Percentiles rank a stretch among this genome's conserved stretches.
Conservation (phyloP, 2,113 vertebrate species). For the Synodontis membranacea region DNA sequence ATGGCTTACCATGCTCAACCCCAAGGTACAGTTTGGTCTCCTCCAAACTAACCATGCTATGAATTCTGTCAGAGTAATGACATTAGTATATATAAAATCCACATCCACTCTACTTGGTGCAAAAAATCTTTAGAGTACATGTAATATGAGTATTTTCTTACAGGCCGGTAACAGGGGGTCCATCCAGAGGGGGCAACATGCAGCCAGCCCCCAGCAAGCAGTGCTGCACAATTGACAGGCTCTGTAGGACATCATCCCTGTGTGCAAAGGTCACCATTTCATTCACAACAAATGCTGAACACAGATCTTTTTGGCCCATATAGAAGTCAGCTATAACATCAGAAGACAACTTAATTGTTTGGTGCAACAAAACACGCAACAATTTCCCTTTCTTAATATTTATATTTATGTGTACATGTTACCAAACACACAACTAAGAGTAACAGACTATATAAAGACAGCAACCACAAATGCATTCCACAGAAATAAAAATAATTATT, state of each 20-base stretch:
- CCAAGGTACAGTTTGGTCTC: constrained; percentile 88
- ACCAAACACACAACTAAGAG: neutral
- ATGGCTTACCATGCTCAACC: constrained; percentile 83
- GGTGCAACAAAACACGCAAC: neutral
- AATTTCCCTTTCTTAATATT: neutral
- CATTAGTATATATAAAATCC: constrained; percentile 7
- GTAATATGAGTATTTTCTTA: constrained; percentile 67
- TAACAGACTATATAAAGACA: neutral
- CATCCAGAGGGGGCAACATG: constrained; percentile 87
- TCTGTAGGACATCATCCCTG: constrained; percentile 96
- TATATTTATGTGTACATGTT: neutral
- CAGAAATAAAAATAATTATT: neutral
- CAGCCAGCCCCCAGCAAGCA: constrained; percentile 93
- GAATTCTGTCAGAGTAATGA: constrained; percentile 73
- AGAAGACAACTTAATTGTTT: neutral
- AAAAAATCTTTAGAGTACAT: constrained; percentile 52
- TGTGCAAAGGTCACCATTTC: constrained; percentile 10
- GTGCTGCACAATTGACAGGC: constrained; percentile 91
- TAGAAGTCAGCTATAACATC: neutral
- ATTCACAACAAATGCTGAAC: neutral
- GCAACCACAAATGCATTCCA: constrained; percentile 40
- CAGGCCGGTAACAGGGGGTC: constrained; percentile 86
- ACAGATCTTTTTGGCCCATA: neutral
- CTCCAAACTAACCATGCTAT: constrained; percentile 87
- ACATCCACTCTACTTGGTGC: neutral